Percentiles rank a stretch among this genome's conserved stretches.
phyloP scores from a whole-genome alignment of 1,140 invertebrate species.

The Sarcophaga bullata region DNA sequence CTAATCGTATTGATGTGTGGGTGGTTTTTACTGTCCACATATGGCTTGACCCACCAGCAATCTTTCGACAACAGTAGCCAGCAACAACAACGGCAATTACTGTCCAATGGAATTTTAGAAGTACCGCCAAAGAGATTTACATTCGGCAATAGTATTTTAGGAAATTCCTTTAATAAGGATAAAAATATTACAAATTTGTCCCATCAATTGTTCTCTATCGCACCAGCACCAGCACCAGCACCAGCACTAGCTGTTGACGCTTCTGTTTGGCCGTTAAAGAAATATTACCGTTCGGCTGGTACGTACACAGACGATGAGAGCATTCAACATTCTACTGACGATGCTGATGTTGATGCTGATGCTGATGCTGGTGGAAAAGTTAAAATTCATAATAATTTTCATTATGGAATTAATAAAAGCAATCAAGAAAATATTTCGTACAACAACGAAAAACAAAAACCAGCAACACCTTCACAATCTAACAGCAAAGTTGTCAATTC shows the following conservation, averaged over 20 bases:
- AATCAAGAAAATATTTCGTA: conserved; percentile 43
- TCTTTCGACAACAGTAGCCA: background rate
- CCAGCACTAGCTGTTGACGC: background rate
- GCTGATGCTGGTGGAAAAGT: background rate
- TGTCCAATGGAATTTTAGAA: background rate
- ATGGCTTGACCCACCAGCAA: background rate
- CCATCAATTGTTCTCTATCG: background rate
- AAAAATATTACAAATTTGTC: background rate
- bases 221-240: background rate
- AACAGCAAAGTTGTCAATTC: background rate
- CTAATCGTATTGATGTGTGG: background rate
- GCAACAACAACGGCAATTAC: background rate
- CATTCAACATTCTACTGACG: too few species aligned
- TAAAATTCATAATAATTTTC: conserved; percentile 38
- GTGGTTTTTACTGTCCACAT: background rate
- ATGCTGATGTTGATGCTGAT: too few species aligned
- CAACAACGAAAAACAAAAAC: background rate
- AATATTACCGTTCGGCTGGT: background rate
- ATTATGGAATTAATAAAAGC: conserved; percentile 46
- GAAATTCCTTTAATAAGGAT: background rate
- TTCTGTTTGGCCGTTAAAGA: background rate
- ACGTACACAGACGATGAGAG: background rate
- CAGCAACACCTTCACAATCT: conserved; percentile 5
- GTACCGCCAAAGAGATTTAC: background rate
- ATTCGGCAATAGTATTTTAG: background rate